Evolutionary conservation across 2,888 invertebrate genomes (phyloP).

Genomic region (Crepidodera aurea): DNA sequence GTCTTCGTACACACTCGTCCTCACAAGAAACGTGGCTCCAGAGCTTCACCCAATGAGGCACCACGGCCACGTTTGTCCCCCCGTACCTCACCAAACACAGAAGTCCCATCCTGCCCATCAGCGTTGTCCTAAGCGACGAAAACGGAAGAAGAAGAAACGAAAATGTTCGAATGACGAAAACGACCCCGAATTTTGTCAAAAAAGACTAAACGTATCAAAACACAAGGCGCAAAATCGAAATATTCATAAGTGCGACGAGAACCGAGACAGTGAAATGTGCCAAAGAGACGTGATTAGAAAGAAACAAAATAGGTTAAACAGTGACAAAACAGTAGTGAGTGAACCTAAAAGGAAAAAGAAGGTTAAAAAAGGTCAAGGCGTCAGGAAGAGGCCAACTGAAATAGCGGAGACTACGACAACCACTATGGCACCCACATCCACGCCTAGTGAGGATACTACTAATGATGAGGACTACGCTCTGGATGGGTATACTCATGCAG

Average conservation of each 20-base stretch:
- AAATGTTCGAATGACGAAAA: conserved; percentile 54
- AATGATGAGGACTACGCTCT: conserved; percentile 59
- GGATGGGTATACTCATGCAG: conserved; percentile 58
- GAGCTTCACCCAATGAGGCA: conserved; percentile 63
- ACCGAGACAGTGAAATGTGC: conserved; percentile 58
- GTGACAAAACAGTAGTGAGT: conserved; percentile 50
- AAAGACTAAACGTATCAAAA: conserved; percentile 54
- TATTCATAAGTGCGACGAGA: conserved; percentile 50
- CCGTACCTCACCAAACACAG: conserved; percentile 46
- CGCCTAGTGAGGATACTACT: conserved; percentile 63
- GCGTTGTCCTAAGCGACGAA: conserved; percentile 63
- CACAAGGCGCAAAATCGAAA: conserved; percentile 61
- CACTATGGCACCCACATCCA: conserved; percentile 60
- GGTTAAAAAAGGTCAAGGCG: conserved; percentile 56
- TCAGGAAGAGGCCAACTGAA: conserved; percentile 61
- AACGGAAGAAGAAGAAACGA: conserved; percentile 63
- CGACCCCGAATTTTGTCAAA: conserved; percentile 47
- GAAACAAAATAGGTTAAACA: conserved; percentile 49
- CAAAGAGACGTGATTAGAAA: conserved; percentile 59
- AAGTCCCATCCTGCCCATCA: conserved; percentile 58
- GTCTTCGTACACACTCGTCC: conserved; percentile 77
- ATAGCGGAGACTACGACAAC: conserved; percentile 55
- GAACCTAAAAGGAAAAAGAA: conserved; percentile 62
- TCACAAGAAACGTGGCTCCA: conserved; percentile 68
- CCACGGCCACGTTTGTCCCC: conserved; percentile 55